Evolutionary conservation across 1,140 invertebrate species (phyloP).

Genomic region (Heliconius eleuchia): DNA sequence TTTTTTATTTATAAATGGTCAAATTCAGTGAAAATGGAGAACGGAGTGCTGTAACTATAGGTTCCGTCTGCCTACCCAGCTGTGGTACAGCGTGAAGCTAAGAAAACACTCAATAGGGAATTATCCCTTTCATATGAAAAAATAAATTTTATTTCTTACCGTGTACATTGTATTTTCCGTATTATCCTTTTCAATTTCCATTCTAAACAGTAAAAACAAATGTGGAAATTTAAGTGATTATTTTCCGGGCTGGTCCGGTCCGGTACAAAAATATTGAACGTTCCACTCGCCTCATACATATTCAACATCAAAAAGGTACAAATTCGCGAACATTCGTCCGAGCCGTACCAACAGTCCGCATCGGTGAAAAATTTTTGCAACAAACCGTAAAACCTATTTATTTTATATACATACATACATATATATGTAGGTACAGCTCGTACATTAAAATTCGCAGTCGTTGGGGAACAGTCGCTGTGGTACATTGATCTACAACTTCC

Average conservation of each 20-base stretch:
- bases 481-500: slow-evolving; percentile 63
- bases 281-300: slow-evolving; percentile 32
- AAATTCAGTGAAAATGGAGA: too few relatives aligned
- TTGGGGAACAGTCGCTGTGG: slow-evolving; percentile 48
- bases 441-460: slow-evolving; percentile 53
- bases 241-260: slow-evolving; percentile 4
- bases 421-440: slow-evolving; percentile 11
- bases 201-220: slow-evolving; percentile 12
- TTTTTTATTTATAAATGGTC: too few relatives aligned
- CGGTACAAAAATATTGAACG: slow-evolving; percentile 31
- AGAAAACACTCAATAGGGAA: too few relatives aligned
- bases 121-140: neutral
- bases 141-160: neutral
- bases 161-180: neutral
- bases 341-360: slow-evolving; percentile 21
- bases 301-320: slow-evolving; percentile 37
- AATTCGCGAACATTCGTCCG: slow-evolving; percentile 35
- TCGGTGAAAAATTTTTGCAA: slow-evolving; percentile 29
- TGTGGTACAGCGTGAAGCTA: too few relatives aligned
- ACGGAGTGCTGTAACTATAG: too few relatives aligned
- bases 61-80: too few relatives aligned
- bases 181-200: neutral
- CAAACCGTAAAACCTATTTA: slow-evolving; percentile 42
- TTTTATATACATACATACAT: slow-evolving; percentile 32
- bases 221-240: slow-evolving; percentile 20